Conservation (phyloP, 2,113 vertebrate genomes). For the Cheilinus undulatus region DNA sequence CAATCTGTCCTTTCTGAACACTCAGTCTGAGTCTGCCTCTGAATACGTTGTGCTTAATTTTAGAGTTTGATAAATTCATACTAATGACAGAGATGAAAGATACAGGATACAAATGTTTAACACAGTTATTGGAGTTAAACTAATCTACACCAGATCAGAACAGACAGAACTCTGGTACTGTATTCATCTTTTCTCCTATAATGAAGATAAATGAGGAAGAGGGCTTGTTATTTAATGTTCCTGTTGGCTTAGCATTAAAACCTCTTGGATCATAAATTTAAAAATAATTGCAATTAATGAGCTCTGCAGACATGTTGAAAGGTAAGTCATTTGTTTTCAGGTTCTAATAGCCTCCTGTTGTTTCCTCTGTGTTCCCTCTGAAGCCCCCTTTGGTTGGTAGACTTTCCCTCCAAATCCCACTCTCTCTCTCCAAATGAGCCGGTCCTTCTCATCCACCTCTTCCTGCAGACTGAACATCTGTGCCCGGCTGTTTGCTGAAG, state of each 20-base stretch:
- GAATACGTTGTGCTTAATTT: no score
- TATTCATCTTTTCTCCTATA: conserved; percentile 29
- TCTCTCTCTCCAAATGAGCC: conserved; percentile 19
- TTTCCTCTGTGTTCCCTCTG: conserved; percentile 2
- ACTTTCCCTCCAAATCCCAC: conserved; percentile 15
- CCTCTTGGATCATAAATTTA: conserved; percentile 18
- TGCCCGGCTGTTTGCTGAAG: conserved; percentile 7
- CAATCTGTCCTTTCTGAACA: no score
- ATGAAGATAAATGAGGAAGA: conserved; percentile 49
- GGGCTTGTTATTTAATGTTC: conserved; percentile 24
- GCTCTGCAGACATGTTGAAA: conserved; percentile 11
- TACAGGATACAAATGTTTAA: conserved; percentile 4
- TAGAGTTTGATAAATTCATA: no score
- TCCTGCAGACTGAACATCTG: conserved; percentile 35
- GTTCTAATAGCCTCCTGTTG: neutral
- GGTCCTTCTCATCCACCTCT: conserved; percentile 20
- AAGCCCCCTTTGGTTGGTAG: neutral
- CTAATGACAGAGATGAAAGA: no score
- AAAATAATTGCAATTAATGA: conserved; percentile 38
- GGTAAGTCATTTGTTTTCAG: conserved; percentile 21
- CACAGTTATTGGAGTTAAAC: conserved; percentile 3
- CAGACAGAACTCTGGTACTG: conserved; percentile 6
- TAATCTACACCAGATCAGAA: conserved; percentile 13
- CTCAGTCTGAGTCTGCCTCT: no score
- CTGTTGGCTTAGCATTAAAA: conserved; percentile 9